These are phyloP conservation scores for Rynchops niger DNA, from an alignment of 2,113 vertebrate species.

Conservation along the genomic window DNA sequence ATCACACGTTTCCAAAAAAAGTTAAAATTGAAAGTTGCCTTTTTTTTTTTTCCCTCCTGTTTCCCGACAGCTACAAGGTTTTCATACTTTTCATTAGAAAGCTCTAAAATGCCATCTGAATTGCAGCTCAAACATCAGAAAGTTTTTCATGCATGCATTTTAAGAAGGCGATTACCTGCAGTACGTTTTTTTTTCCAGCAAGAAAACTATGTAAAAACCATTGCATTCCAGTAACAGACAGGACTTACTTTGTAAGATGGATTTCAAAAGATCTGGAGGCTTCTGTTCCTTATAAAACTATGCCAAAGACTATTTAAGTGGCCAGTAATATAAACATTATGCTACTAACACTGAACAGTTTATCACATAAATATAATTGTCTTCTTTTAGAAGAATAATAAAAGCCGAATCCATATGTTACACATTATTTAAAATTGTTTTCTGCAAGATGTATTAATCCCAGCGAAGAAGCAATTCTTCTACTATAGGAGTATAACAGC, in stretches of 20 bases:
- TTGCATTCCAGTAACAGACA: conserved; percentile 52
- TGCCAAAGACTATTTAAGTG: conserved; percentile 74
- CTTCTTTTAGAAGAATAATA: conserved; percentile 78
- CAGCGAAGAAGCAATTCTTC: conserved; percentile 71
- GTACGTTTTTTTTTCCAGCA: neutral
- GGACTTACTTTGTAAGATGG: conserved; percentile 51
- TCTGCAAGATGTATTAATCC: conserved; percentile 73
- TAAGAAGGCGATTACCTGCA: conserved; percentile 25
- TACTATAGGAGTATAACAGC: conserved; percentile 59
- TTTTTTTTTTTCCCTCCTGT: neutral
- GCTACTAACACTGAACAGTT: conserved; percentile 76
- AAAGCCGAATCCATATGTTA: conserved; percentile 77
- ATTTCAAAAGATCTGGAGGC: conserved; percentile 68
- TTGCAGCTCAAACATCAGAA: conserved; percentile 10
- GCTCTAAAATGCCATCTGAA: neutral
- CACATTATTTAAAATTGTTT: conserved; percentile 78
- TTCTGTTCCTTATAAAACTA: conserved; percentile 69
- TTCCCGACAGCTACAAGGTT: neutral
- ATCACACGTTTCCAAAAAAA: conserved; percentile 10
- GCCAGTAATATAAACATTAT: conserved; percentile 77
- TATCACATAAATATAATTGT: conserved; percentile 82
- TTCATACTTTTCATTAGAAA: neutral
- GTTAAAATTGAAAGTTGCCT: conserved; percentile 40
- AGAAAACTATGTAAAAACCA: conserved; percentile 8
- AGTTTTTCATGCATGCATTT: conserved; percentile 2